Percentiles rank a stretch among this genome's conserved stretches.
Conservation (phyloP, 2,113 vertebrate genomes). For the Condylura cristata region DNA sequence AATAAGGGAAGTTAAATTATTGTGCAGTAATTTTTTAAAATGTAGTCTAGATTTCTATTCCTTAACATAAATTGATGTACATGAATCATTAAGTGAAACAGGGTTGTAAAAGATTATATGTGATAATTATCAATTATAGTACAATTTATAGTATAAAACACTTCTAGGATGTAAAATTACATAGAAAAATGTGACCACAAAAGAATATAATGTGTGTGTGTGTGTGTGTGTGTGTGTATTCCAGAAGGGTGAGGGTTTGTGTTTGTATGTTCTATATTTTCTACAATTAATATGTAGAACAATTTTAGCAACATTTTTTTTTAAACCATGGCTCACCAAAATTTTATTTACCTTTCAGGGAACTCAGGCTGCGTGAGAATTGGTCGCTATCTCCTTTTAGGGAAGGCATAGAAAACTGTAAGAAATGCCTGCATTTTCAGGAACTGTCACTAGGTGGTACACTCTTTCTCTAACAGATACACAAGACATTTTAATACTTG, state of each 20-base stretch:
- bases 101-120: neutral
- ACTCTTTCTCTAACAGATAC: neutral
- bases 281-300: neutral
- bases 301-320: neutral
- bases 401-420: neutral
- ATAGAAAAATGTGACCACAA: neutral
- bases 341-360: neutral
- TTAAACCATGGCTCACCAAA: neutral
- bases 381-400: neutral
- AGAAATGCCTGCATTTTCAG: neutral
- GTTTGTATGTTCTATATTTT: neutral
- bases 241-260: neutral
- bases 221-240: neutral
- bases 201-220: neutral
- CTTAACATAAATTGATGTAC: neutral
- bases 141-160: conserved; percentile 22
- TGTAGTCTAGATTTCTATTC: neutral
- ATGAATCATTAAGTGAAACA: neutral
- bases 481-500: neutral
- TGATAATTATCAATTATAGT: neutral
- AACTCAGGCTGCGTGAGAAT: neutral
- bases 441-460: conserved; percentile 53
- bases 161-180: neutral
- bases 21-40: neutral
- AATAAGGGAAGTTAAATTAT: neutral